These are phyloP conservation scores for Phallusia fumigata DNA, from an alignment of 23 tunicate species.

Conservation along the genomic window DNA sequence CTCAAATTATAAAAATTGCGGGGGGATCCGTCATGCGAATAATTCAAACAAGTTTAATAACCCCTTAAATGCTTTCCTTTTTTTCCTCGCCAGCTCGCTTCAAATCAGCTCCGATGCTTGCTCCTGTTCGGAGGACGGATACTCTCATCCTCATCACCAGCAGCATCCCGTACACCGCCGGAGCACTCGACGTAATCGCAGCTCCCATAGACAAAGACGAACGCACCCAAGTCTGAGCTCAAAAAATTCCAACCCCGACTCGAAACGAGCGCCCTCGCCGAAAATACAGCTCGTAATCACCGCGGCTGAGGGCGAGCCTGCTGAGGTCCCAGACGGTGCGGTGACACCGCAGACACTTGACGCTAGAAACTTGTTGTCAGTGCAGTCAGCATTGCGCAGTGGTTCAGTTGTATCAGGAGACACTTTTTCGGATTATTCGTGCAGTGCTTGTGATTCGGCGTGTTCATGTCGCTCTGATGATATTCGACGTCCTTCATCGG, in stretches of 20 bases:
- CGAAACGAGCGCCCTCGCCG: background rate
- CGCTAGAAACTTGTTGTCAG: background rate
- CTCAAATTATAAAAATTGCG: too few relatives aligned
- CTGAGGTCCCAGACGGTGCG: background rate
- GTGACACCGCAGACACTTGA: background rate
- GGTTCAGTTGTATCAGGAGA: background rate
- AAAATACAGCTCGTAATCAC: background rate
- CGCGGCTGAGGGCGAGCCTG: background rate
- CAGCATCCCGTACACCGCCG: background rate
- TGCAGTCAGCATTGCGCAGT: background rate
- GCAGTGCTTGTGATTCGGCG: background rate
- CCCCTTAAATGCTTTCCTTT: too few relatives aligned
- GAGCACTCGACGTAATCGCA: background rate
- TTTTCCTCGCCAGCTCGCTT: background rate
- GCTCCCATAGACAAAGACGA: background rate
- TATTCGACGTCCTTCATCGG: background rate
- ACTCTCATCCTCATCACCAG: background rate
- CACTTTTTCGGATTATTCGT: background rate
- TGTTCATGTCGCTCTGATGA: conserved; percentile 1
- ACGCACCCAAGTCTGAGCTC: background rate
- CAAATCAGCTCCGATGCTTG: conserved; percentile 7
- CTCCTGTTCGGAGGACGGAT: conserved; percentile 19
- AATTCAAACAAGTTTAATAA: too few relatives aligned
- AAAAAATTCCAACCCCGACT: background rate
- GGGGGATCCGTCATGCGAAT: too few relatives aligned